Evolutionary conservation across 2,888 invertebrate species (phyloP), one percentile per base, ranked within the genome.

Genomic region (Clostera curtula): DNA sequence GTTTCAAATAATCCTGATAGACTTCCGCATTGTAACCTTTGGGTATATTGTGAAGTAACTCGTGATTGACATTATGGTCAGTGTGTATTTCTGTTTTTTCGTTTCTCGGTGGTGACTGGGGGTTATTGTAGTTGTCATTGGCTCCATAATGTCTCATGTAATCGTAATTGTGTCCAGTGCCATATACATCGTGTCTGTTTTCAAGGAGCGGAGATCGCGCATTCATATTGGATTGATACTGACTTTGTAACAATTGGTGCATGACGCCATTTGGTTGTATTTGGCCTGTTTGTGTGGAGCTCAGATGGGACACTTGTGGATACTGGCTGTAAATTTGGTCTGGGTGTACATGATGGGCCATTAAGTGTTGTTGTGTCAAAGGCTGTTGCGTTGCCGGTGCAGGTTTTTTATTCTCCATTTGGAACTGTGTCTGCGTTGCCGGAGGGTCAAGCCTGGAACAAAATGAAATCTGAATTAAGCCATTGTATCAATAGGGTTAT

Each of bases 391-490:
- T 82, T 9, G 84, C 79, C 21, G 85, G 83, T 15, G 66, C 59
- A 34, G 68, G 49, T 54, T 86, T 87, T 68, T 90, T 90, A 65
- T 86, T 87, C 71, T 90, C 90, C 90, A 90, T 90, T 64, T 85
- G 64, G 75, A 84, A 71, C 70, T 77, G 68, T 35, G 72, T 77
- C 62, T 88, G 88, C 43, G 88, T 83, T 61, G 87, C 86, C 48
- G 90, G 89, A 60, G 90, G 89, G 65, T 90, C 90, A 80, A 91
- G 86, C 90, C 91, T 91, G 77, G 24, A 83, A 82, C 66, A 73
- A 76, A 29, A 32, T 40, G 37, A 52, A 43, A 39, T 1, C 4
- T 36, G 12, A 28, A 40, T 34, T 6, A 31, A 45, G 29, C 22
- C 17, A 24, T 36, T 24, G 24, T 21, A 21, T 19, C 27, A 12